Evolutionary conservation across 1,140 invertebrate genomes (phyloP).

Genomic region (Zaprionus tsacasi): DNA sequence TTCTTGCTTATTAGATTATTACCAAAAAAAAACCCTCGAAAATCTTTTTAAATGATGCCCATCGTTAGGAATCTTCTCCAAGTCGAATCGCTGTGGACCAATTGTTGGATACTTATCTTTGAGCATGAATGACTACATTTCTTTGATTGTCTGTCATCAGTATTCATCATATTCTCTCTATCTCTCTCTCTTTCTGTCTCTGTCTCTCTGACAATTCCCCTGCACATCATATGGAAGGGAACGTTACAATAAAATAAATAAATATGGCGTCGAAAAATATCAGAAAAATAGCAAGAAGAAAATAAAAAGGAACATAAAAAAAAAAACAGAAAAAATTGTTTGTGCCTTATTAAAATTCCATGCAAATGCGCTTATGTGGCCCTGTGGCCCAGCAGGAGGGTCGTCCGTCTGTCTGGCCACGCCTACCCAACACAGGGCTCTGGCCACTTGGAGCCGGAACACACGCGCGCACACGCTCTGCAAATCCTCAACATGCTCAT

Average conservation of each 20-base stretch:
- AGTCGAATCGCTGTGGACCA: constrained; percentile 19
- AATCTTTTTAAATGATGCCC: constrained; percentile 12
- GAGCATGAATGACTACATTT: constrained; percentile 37
- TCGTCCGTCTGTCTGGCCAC: constrained; percentile 14
- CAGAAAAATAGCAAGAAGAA: constrained; percentile 35
- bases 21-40: not conserved
- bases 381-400: constrained; percentile 43
- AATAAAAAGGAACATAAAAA: constrained; percentile 19
- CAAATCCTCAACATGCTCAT: constrained; percentile 40
- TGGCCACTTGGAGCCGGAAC: constrained; percentile 43
- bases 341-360: constrained; percentile 79
- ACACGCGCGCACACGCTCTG: constrained; percentile 39
- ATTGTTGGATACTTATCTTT: constrained; percentile 30
- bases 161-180: constrained; percentile 29
- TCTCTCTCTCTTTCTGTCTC: not conserved
- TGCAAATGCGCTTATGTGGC: constrained; percentile 77
- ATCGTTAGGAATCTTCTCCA: not conserved
- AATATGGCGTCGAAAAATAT: constrained; percentile 57
- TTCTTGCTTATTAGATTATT: too few species aligned
- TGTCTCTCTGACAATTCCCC: constrained; percentile 21
- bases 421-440: constrained; percentile 13
- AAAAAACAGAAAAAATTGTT: constrained; percentile 38
- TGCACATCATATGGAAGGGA: constrained; percentile 17
- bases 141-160: constrained; percentile 51
- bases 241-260: constrained; percentile 30